Evolutionary conservation across 2,797 vertebrate genomes (phyloP).

Genomic region (Catostomus latipinnis): DNA sequence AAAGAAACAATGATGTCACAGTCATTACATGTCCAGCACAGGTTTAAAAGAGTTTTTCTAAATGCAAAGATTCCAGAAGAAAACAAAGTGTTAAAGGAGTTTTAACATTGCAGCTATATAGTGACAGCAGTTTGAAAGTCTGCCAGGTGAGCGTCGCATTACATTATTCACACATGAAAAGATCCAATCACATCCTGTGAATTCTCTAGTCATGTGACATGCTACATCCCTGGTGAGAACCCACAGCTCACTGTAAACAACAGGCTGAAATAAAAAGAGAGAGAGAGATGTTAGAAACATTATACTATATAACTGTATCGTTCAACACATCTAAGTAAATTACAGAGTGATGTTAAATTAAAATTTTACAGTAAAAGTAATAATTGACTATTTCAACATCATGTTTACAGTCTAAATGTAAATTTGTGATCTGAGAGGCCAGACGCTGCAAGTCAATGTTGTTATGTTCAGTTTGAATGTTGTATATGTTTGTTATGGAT

Average conservation of each 20-base stretch:
- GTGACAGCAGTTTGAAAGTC: not conserved
- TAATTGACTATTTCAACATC: too few relatives aligned
- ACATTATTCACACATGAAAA: not conserved
- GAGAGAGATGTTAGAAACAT: slow-evolving; percentile 16
- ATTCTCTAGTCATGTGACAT: slow-evolving; percentile 15
- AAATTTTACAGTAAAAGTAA: not conserved
- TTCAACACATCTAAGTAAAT: not conserved
- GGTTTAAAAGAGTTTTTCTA: slow-evolving; percentile 16
- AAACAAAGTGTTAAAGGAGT: not conserved
- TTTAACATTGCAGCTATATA: not conserved
- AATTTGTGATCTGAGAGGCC: too few relatives aligned
- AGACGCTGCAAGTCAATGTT: too few relatives aligned
- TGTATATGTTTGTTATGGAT: too few relatives aligned
- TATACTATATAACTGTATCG: not conserved
- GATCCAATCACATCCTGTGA: slow-evolving; percentile 37
- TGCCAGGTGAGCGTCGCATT: not conserved
- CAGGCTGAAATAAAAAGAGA: slow-evolving; percentile 43
- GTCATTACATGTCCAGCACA: not conserved
- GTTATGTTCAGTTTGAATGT: too few relatives aligned
- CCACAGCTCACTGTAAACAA: slow-evolving; percentile 50
- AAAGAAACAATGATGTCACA: not conserved
- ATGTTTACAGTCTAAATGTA: too few relatives aligned
- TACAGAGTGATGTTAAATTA: too few relatives aligned
- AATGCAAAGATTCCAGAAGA: not conserved
- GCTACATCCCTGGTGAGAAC: slow-evolving; percentile 18